Evolutionary conservation across 1,140 invertebrate species (phyloP), one percentile per base, ranked within the genome.

Genomic region (Drosophila malerkotliana): DNA sequence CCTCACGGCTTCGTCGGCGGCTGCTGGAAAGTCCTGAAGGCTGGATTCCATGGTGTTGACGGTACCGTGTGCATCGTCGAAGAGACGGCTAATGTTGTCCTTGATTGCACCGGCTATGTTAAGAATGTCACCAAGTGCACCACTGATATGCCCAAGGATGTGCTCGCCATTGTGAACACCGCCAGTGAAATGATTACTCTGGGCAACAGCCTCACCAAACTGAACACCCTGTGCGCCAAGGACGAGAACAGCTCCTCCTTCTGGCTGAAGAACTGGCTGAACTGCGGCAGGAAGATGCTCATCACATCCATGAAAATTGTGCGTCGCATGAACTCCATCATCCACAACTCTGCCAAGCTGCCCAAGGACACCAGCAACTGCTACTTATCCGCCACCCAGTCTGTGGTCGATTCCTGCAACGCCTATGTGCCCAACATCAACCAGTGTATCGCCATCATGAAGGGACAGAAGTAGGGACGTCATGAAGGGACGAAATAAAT

Each of bases 41-140:
- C 51, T 9, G 62, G 34, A 6, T 30, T 64, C 6, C 77, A 64
- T 34, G 49, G 74, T 2, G 5, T 73, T 14, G 76, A 79, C n/a
- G 85, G 80, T 14, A 64, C 77, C 34, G 72, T 66, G 41, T 90
- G 85, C 56, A 73, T 68, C 24, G 3, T 90, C 0, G 72, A 81
- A 26, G 60, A 81, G 34, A 75, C 76, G 1, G 37, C 15, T 10
- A 21, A 26, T 1, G 28, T 90, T 0, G 1, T 81, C 53, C 14
- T 12, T 0, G 58, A 72, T n/a, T 55, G 62, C 56, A 72, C 78
- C 6, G 4, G 3, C 1, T 90, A 85, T 26, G 9, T 90, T 2
- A 53, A 64, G 4, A 58, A 45, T 5, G 18, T 81, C 5, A 48
- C 53, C 8, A 28, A 26, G 3, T 89, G 85, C 51, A 72, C 80